Conservation (phyloP, 2,113 vertebrate genomes). For the Cathartes aura region DNA sequence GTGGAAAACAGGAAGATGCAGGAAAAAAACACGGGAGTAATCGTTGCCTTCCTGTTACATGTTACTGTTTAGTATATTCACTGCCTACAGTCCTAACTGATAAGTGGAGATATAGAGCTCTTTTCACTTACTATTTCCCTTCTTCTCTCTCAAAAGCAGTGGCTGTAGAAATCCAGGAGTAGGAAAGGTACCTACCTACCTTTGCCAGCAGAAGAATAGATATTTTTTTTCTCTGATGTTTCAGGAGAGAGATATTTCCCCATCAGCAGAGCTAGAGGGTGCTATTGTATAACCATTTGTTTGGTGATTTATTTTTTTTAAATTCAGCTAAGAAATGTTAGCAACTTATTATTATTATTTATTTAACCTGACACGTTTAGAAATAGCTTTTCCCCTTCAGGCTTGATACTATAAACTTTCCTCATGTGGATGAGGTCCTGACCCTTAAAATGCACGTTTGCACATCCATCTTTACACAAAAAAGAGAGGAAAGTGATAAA, state of each 20-base stretch:
- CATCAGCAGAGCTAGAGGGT: conserved; percentile 50
- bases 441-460: background rate
- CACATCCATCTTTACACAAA: background rate
- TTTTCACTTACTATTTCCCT: background rate
- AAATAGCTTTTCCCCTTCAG: background rate
- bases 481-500: background rate
- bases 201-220: background rate
- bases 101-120: background rate
- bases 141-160: background rate
- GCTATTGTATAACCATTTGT: conserved; percentile 46
- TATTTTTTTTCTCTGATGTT: background rate
- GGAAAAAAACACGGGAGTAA: accelerated
- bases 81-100: background rate
- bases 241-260: background rate
- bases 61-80: background rate
- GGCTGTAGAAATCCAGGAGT: background rate
- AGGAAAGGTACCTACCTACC: background rate
- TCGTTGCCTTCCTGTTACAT: background rate
- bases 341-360: background rate
- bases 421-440: background rate
- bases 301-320: background rate
- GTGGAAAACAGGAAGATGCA: background rate
- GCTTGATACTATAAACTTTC: background rate
- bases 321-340: background rate
- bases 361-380: background rate